Percentiles rank a stretch among this genome's conserved stretches.
phyloP scores from a whole-genome alignment of 2,797 vertebrate genomes.

The Lacerta bilineata region DNA sequence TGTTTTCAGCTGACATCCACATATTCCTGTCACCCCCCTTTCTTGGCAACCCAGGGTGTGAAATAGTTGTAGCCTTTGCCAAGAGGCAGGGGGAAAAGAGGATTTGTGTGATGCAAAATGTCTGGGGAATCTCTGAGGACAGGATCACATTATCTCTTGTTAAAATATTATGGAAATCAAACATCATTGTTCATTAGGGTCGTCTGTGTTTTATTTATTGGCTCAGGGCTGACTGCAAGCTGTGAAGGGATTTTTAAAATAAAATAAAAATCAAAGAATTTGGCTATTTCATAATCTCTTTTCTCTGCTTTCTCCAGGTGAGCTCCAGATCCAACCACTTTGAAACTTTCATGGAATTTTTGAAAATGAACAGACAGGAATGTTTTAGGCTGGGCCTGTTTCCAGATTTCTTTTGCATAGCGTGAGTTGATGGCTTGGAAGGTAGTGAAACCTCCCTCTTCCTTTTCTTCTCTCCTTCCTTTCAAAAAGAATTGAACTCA shows the following conservation, averaged over 20 bases:
- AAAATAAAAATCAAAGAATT: conserved; percentile 45
- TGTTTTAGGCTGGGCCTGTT: conserved; percentile 63
- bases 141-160: conserved; percentile 13
- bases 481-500: conserved; percentile 62
- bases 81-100: background rate
- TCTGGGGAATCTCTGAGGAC: background rate
- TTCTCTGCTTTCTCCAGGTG: conserved; percentile 44
- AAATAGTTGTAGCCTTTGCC: background rate
- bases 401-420: conserved; percentile 58
- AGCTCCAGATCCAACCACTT: conserved; percentile 52
- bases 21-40: background rate
- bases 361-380: conserved; percentile 68
- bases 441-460: conserved; percentile 64
- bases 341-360: conserved; percentile 47
- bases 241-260: conserved; percentile 1
- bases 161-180: conserved; percentile 58
- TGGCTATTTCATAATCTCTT: conserved; percentile 61
- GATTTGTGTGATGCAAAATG: background rate
- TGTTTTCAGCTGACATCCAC: too few relatives aligned
- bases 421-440: conserved; percentile 60
- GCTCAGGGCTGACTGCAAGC: conserved; percentile 43
- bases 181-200: conserved; percentile 45
- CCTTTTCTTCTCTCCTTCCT: conserved; percentile 53
- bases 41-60: background rate
- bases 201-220: conserved; percentile 57